A percentile compares a stretch with the other conserved stretches of the same genome.
phyloP scores from a whole-genome alignment of 2,113 vertebrate genomes.

The Peromyscus maniculatus region DNA sequence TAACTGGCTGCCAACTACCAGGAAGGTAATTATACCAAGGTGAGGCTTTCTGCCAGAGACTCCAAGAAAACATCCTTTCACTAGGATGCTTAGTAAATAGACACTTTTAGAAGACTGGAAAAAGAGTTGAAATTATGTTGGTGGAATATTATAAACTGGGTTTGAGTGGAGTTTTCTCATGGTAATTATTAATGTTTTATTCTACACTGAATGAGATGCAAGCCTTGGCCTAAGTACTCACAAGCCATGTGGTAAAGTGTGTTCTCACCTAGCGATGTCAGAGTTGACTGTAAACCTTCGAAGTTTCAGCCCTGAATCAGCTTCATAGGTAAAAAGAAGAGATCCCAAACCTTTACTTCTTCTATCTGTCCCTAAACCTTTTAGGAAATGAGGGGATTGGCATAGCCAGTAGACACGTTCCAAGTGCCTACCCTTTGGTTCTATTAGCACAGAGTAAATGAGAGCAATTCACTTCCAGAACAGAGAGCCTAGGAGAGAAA shows the following conservation, averaged over 20 bases:
- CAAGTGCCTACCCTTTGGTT: slow-evolving; percentile 63
- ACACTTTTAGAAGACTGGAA: neutral
- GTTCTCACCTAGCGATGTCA: neutral
- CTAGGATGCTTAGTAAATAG: neutral
- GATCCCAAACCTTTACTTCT: slow-evolving; percentile 64
- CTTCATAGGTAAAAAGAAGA: slow-evolving; percentile 61
- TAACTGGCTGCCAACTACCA: neutral
- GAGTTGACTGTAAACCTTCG: slow-evolving; percentile 13
- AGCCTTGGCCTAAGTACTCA: neutral
- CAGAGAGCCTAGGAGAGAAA: slow-evolving; percentile 76
- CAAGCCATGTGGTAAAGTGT: neutral
- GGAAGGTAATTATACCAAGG: neutral
- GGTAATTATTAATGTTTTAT: neutral
- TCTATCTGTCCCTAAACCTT: slow-evolving; percentile 66
- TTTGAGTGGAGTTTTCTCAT: neutral
- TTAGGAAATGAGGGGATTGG: slow-evolving; percentile 79
- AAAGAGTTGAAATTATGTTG: slow-evolving; percentile 44
- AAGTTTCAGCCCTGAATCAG: slow-evolving; percentile 21
- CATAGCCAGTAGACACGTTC: slow-evolving; percentile 40
- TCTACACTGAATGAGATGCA: slow-evolving; percentile 20
- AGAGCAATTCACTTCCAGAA: slow-evolving; percentile 66
- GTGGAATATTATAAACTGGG: neutral
- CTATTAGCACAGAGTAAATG: slow-evolving; percentile 64
- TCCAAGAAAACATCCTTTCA: neutral
- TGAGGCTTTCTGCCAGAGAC: neutral